phyloP scores from a whole-genome alignment of 2,113 vertebrate genomes.

The Vulpes ferrilata region DNA sequence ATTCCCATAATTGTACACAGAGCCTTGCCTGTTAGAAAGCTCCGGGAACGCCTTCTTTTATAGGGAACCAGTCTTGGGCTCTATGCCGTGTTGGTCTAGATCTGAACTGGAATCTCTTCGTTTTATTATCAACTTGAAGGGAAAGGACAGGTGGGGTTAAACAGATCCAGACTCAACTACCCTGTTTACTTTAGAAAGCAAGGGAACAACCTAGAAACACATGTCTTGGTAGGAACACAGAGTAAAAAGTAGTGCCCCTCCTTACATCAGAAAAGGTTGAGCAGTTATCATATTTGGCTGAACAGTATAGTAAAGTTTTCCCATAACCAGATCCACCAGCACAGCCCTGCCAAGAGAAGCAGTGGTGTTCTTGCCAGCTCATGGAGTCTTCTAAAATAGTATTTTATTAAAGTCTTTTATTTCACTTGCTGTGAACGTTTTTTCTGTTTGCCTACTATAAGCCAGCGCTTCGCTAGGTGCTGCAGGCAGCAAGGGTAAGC shows the following conservation, averaged over 20 bases:
- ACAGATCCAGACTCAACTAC: background rate
- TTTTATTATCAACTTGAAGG: background rate
- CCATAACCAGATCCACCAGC: slow-evolving; percentile 1
- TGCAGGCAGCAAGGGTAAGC: background rate
- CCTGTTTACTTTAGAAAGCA: slow-evolving; percentile 20
- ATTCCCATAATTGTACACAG: background rate
- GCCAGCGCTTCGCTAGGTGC: accelerated
- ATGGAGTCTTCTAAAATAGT: slow-evolving; percentile 27
- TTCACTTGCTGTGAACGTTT: slow-evolving; percentile 21
- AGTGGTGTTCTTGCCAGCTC: background rate
- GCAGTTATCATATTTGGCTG: background rate
- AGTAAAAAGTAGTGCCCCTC: background rate
- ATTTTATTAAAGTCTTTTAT: slow-evolving; percentile 57
- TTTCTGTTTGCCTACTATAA: background rate
- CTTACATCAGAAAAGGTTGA: background rate
- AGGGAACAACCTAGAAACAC: background rate
- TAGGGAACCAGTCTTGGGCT: background rate
- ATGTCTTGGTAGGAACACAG: background rate
- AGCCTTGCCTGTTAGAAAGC: background rate
- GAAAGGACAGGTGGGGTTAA: background rate
- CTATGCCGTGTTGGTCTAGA: background rate
- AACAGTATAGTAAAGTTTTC: background rate
- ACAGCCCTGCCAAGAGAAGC: slow-evolving; percentile 5
- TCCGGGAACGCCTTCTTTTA: background rate
- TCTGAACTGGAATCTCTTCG: background rate